phyloP scores from a whole-genome alignment of 1,140 invertebrate genomes.

The Aphaenogaster ashmeadi region DNA sequence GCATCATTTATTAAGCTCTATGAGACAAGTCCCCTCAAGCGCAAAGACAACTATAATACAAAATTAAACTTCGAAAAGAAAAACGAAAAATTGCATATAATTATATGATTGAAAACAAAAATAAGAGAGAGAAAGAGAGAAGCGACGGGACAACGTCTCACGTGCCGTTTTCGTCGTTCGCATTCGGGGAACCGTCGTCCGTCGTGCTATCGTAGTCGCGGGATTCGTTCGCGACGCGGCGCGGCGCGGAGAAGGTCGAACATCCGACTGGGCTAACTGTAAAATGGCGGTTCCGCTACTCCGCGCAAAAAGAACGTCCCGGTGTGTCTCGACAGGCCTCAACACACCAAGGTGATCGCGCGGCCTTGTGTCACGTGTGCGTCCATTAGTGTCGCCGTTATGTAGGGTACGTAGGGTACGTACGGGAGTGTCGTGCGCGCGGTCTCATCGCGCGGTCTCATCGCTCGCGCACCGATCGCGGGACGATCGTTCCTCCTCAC shows the following conservation, averaged over 20 bases:
- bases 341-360: constrained; percentile 54
- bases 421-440: no score
- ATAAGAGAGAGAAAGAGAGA: neutral
- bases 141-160: neutral
- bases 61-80: no score
- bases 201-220: neutral
- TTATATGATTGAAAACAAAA: no score
- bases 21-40: no score
- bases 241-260: constrained; percentile 25
- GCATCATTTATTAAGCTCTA: no score
- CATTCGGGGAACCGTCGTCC: neutral
- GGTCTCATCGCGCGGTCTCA: neutral
- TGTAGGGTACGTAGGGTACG: constrained; percentile 33
- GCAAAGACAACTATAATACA: no score
- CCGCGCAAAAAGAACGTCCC: constrained; percentile 43
- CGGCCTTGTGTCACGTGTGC: constrained; percentile 67
- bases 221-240: constrained; percentile 13
- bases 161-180: constrained; percentile 3
- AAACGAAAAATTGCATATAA: no score
- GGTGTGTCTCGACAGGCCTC: constrained; percentile 34
- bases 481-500: constrained; percentile 35
- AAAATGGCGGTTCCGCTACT: constrained; percentile 62
- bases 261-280: constrained; percentile 58
- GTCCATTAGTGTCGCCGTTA: constrained; percentile 54
- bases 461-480: neutral